phyloP scores from a whole-genome alignment of 2,888 invertebrate species.

The Villa cingulata region DNA sequence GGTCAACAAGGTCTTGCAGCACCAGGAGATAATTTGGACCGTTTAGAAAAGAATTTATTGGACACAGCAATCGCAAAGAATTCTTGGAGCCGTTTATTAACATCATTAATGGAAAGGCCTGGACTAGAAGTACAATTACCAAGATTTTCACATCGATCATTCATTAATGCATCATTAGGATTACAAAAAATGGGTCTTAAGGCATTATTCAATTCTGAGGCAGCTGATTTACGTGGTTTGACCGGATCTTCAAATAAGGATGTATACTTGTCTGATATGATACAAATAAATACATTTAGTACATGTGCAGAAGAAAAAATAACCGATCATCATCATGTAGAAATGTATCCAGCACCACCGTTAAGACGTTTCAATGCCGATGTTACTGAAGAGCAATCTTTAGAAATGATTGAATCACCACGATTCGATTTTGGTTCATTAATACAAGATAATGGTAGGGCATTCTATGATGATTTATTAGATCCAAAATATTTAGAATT shows the following conservation, averaged over 20 bases:
- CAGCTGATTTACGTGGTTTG: conserved; percentile 69
- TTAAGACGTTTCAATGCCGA: conserved; percentile 39
- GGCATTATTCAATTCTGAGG: conserved; percentile 59
- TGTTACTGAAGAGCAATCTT: conserved; percentile 20
- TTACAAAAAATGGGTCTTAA: conserved; percentile 68
- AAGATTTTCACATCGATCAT: conserved; percentile 67
- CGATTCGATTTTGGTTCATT: conserved; percentile 30
- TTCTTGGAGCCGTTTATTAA: conserved; percentile 59
- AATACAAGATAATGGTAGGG: conserved; percentile 48
- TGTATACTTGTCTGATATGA: conserved; percentile 68
- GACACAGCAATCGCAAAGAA: conserved; percentile 52
- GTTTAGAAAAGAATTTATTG: conserved; percentile 55
- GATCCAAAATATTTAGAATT: conserved; percentile 41
- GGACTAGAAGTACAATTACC: conserved; percentile 74
- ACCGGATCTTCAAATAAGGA: conserved; percentile 65
- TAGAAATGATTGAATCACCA: conserved; percentile 15
- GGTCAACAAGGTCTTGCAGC: conserved; percentile 72
- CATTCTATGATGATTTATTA: conserved; percentile 51
- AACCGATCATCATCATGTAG: conserved; percentile 62
- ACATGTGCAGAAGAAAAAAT: conserved; percentile 64
- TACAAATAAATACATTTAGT: conserved; percentile 71
- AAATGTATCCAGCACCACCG: conserved; percentile 64
- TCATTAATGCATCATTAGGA: conserved; percentile 66
- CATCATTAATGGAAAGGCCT: conserved; percentile 58
- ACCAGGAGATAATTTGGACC: conserved; percentile 63